A percentile compares a stretch with the other conserved stretches of the same genome.
Evolutionary conservation across 1,140 invertebrate genomes (phyloP).

Genomic region (Palaemon carinicauda): DNA sequence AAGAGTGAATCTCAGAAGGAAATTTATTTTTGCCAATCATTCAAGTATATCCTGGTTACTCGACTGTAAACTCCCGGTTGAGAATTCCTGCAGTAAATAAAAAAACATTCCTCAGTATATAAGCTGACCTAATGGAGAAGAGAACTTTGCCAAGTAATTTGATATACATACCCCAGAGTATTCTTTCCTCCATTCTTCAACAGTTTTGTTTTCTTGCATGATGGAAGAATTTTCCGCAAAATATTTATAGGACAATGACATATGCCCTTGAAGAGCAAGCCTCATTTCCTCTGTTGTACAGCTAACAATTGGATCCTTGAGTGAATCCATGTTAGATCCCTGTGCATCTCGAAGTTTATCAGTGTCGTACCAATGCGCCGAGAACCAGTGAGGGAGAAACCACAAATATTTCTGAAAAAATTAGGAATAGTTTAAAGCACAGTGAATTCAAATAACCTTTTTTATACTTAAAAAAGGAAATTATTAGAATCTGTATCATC

Average conservation of each 20-base stretch:
- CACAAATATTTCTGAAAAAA: slow-evolving; percentile 75
- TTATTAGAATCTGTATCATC: too few relatives aligned
- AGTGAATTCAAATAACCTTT: too few relatives aligned
- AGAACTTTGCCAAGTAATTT: background rate
- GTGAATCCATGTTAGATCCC: background rate
- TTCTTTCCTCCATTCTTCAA: slow-evolving; percentile 63
- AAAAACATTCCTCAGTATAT: too few relatives aligned
- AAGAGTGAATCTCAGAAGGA: too few relatives aligned
- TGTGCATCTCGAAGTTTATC: slow-evolving; percentile 61
- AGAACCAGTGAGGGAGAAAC: slow-evolving; percentile 82
- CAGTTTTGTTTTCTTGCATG: slow-evolving; percentile 72
- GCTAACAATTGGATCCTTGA: background rate
- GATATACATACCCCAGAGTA: slow-evolving; percentile 19
- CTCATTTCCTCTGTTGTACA: slow-evolving; percentile 53
- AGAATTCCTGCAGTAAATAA: too few relatives aligned
- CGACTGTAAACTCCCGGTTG: too few relatives aligned
- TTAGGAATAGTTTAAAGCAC: too few relatives aligned
- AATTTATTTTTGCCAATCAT: too few relatives aligned
- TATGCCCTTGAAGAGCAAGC: slow-evolving; percentile 78
- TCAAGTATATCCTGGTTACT: too few relatives aligned
- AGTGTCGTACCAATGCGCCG: slow-evolving; percentile 72
- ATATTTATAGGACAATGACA: slow-evolving; percentile 76
- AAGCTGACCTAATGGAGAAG: too few relatives aligned
- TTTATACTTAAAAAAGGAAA: too few relatives aligned
- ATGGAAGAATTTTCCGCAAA: slow-evolving; percentile 71